Evolutionary conservation across 2,888 invertebrate species (phyloP).

Genomic region (Coleophora flavipennella): DNA sequence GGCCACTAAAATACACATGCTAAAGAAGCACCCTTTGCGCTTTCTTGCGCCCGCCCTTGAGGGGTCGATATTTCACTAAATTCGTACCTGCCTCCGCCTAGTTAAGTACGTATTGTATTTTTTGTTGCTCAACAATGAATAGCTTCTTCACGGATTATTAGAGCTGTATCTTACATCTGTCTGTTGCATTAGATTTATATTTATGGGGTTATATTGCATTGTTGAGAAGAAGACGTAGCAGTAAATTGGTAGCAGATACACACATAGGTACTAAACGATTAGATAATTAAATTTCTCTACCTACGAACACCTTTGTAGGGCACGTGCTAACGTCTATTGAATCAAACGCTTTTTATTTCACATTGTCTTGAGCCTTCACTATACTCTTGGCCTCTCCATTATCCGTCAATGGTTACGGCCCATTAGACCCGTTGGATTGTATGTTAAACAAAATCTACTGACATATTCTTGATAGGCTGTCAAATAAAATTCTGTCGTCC

Average conservation of each 20-base stretch:
- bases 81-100: slow-evolving; percentile 38
- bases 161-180: neutral
- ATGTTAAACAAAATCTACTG: slow-evolving; percentile 11
- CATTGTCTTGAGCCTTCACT: slow-evolving; percentile 15
- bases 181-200: no score
- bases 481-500: neutral
- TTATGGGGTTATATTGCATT: slow-evolving; percentile 1
- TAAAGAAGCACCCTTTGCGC: slow-evolving; percentile 60
- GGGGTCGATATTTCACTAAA: slow-evolving; percentile 34
- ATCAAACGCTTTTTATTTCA: slow-evolving; percentile 11
- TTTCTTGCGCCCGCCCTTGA: slow-evolving; percentile 51
- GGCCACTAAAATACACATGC: slow-evolving; percentile 38
- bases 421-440: slow-evolving; percentile 13
- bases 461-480: slow-evolving; percentile 1
- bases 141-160: slow-evolving; percentile 22
- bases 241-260: no score
- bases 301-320: slow-evolving; percentile 5
- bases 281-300: no score
- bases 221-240: neutral
- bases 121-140: slow-evolving; percentile 24
- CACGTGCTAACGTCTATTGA: slow-evolving; percentile 11
- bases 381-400: slow-evolving; percentile 7
- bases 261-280: no score
- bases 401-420: slow-evolving; percentile 10
- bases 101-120: slow-evolving; percentile 31